Conservation (phyloP, 2,113 vertebrate genomes). For the Tupaia chinensis region DNA sequence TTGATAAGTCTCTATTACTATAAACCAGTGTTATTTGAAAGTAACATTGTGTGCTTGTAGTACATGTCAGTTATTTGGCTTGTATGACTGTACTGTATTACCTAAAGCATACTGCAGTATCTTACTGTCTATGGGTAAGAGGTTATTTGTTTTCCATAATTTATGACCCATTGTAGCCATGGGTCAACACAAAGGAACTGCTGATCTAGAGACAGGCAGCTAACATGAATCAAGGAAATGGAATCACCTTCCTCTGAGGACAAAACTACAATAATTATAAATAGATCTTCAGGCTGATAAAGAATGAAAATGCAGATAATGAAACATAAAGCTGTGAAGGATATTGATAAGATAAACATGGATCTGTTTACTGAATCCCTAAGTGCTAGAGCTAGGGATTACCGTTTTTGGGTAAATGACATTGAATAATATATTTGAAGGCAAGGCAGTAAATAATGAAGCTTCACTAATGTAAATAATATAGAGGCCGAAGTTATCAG, state of each 20-base stretch:
- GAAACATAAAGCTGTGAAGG: constrained; percentile 27
- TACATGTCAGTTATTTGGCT: background rate
- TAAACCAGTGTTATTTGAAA: background rate
- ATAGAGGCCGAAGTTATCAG: background rate
- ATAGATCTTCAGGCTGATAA: background rate
- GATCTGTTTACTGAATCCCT: background rate
- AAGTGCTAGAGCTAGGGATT: constrained; percentile 16
- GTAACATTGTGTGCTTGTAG: background rate
- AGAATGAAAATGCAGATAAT: background rate
- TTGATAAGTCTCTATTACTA: constrained; percentile 23
- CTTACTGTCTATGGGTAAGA: background rate
- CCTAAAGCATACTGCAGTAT: background rate
- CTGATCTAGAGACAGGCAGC: background rate
- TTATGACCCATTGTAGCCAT: background rate
- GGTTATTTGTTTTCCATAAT: constrained; percentile 25
- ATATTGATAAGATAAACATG: background rate
- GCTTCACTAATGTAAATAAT: constrained; percentile 8
- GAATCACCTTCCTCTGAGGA: constrained; percentile 5
- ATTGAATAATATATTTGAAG: constrained; percentile 16
- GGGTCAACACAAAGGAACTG: constrained; percentile 49
- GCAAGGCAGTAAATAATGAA: constrained; percentile 46
- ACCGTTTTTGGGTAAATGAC: constrained; percentile 31
- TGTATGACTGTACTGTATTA: background rate
- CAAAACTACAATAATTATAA: constrained; percentile 40
- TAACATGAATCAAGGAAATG: constrained; percentile 43